Evolutionary conservation across 2,113 vertebrate species (phyloP).

Genomic region (Vombatus ursinus): DNA sequence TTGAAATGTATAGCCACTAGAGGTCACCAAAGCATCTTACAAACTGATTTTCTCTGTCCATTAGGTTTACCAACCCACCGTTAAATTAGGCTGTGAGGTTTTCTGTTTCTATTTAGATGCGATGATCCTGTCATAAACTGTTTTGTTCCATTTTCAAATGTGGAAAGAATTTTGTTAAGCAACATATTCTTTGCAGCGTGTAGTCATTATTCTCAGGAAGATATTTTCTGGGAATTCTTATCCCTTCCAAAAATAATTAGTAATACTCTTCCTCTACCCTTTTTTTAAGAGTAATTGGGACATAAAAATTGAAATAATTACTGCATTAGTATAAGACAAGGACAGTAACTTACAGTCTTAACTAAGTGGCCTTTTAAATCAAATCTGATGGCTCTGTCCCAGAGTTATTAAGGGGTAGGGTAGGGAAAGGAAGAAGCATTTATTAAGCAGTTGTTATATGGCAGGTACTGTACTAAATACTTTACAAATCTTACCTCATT

Average conservation of each 20-base stretch:
- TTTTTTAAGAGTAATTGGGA: not conserved
- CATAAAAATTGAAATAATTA: not conserved
- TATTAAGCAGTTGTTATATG: not conserved
- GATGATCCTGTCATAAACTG: not conserved
- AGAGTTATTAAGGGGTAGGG: not conserved
- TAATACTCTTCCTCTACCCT: not conserved
- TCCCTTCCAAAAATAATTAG: not conserved
- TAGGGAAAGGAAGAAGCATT: not conserved
- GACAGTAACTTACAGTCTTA: constrained; percentile 39
- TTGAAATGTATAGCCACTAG: constrained; percentile 62
- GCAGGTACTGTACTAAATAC: not conserved
- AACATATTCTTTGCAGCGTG: not conserved
- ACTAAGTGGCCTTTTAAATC: constrained; percentile 51
- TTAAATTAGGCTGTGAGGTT: not conserved
- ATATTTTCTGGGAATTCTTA: constrained; percentile 14
- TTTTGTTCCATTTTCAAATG: not conserved
- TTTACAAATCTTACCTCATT: not conserved
- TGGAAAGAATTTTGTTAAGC: constrained; percentile 19
- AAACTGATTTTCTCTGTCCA: not conserved
- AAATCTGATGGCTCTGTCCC: constrained; percentile 31
- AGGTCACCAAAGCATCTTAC: constrained; percentile 79
- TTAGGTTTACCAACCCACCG: not conserved
- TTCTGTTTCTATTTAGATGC: constrained; percentile 8
- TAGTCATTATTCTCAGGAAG: constrained; percentile 22
- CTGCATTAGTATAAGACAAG: constrained; percentile 5